Conservation (phyloP, 2,797 vertebrate genomes). For the Falco concolor region DNA sequence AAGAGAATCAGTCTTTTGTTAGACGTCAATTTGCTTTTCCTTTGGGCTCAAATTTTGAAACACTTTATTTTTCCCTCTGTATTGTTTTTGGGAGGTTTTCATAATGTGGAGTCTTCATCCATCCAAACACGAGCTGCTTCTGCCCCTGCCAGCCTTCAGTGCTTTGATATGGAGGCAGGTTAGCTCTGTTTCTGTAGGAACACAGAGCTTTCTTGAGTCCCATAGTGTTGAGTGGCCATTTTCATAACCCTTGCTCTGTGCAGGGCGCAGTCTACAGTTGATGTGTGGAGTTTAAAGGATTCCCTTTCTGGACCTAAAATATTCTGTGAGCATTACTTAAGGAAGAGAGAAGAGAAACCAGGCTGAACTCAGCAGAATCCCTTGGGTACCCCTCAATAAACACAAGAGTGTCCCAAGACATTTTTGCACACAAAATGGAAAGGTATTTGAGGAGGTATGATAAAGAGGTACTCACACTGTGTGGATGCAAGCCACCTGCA, state of each 20-base stretch:
- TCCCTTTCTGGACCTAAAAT: neutral
- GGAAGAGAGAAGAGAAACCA: neutral
- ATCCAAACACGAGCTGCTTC: neutral
- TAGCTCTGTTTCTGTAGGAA: neutral
- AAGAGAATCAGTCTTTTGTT: conserved; percentile 55
- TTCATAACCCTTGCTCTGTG: neutral
- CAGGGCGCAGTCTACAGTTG: neutral
- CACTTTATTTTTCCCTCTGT: neutral
- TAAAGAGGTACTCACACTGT: neutral
- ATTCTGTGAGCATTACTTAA: neutral
- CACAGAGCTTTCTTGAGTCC: neutral
- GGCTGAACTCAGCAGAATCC: neutral
- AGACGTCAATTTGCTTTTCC: neutral
- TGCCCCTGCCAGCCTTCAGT: neutral
- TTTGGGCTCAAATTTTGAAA: conserved; percentile 55
- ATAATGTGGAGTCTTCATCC: neutral
- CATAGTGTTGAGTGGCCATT: neutral
- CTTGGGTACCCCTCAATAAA: neutral
- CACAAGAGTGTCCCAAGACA: neutral
- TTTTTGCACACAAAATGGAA: neutral
- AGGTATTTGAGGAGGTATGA: neutral
- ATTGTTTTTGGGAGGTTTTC: neutral
- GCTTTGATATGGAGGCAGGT: neutral
- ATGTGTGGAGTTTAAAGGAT: neutral
- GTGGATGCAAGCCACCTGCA: neutral